Conservation (phyloP, 2,797 vertebrate genomes). For the Muscicapa striata region DNA sequence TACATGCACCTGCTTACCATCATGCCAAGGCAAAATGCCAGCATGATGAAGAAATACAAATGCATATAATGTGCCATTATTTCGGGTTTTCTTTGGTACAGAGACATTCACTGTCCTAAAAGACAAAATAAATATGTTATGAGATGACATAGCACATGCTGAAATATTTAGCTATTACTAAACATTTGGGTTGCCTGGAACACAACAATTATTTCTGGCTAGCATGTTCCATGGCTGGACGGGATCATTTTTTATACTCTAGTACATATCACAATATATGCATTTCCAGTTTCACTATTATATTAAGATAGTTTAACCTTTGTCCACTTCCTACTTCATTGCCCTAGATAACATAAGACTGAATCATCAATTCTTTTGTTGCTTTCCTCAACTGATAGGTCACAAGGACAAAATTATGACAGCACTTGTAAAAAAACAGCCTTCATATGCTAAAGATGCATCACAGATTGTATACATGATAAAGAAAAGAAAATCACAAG, state of each 20-base stretch:
- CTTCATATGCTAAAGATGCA: background rate
- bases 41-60: slow-evolving; percentile 91
- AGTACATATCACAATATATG: background rate
- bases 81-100: slow-evolving; percentile 87
- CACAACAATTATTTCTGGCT: background rate
- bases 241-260: background rate
- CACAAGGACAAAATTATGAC: background rate
- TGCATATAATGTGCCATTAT: slow-evolving; percentile 89
- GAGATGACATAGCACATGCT: background rate
- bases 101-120: slow-evolving; percentile 88
- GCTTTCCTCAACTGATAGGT: background rate
- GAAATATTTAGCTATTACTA: background rate
- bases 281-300: background rate
- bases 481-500: background rate
- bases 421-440: background rate
- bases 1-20: slow-evolving; percentile 89
- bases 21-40: slow-evolving; percentile 88
- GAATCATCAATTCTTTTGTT: background rate
- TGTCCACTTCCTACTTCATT: background rate
- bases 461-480: accelerated
- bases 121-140: slow-evolving; percentile 1
- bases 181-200: background rate
- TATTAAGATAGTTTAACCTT: background rate
- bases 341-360: background rate
- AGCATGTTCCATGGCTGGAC: background rate